These are phyloP conservation scores for Acrocyrtus sp. DNA, from an alignment of 2,888 invertebrate genomes.

Conservation along the genomic window DNA sequence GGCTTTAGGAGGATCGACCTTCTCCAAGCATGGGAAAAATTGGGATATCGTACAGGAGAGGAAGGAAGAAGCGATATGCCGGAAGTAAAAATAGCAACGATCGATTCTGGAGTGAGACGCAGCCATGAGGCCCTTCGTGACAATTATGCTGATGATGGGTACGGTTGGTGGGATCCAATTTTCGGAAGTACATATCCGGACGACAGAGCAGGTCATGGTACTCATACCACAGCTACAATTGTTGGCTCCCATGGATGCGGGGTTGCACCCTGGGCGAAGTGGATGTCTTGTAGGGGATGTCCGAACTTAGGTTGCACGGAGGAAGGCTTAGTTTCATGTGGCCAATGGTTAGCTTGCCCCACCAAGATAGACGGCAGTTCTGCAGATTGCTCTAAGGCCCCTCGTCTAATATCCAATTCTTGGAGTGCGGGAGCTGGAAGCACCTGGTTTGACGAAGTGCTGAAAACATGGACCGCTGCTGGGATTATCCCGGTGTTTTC, in stretches of 20 bases:
- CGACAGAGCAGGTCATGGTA: slow-evolving; percentile 23
- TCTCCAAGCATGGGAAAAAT: slow-evolving; percentile 28
- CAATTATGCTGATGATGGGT: slow-evolving; percentile 26
- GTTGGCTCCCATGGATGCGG: slow-evolving; percentile 27
- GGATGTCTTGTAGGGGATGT: too few species aligned
- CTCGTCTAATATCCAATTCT: background rate
- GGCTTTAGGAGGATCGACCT: slow-evolving; percentile 23
- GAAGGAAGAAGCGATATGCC: background rate
- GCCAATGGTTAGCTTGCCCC: background rate
- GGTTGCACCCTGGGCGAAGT: slow-evolving; percentile 32
- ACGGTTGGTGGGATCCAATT: slow-evolving; percentile 30
- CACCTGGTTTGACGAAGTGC: slow-evolving; percentile 25
- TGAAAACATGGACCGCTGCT: slow-evolving; percentile 29
- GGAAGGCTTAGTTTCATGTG: background rate
- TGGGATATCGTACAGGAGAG: background rate
- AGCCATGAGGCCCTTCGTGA: slow-evolving; percentile 36
- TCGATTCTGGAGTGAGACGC: slow-evolving; percentile 31
- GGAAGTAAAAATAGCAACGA: slow-evolving; percentile 13
- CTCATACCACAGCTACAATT: slow-evolving; percentile 26
- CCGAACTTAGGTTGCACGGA: background rate
- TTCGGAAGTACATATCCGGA: background rate
- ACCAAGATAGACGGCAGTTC: background rate
- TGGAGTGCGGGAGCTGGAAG: slow-evolving; percentile 12
- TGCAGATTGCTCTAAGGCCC: background rate
- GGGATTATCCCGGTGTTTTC: slow-evolving; percentile 44